phyloP scores from a whole-genome alignment of 2,113 vertebrate species.

The Thalassoma bifasciatum region DNA sequence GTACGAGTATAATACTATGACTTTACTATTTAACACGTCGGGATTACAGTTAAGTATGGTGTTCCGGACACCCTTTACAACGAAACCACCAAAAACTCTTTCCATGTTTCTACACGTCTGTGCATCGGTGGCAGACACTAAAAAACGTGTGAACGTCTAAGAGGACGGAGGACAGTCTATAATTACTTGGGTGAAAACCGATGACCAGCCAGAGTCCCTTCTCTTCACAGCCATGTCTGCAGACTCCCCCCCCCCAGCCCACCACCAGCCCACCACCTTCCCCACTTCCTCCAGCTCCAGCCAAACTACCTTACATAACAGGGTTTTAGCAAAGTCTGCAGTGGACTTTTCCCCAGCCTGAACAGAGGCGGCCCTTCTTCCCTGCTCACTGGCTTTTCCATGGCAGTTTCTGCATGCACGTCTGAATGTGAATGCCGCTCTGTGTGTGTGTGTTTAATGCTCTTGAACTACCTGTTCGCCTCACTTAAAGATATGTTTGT shows the following conservation, averaged over 20 bases:
- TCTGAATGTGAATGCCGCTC: slow-evolving; percentile 32
- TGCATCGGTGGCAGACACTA: too few relatives aligned
- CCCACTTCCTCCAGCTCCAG: slow-evolving; percentile 21
- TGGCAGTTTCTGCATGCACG: slow-evolving; percentile 4
- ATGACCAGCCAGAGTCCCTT: slow-evolving; percentile 19
- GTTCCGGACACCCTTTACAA: too few relatives aligned
- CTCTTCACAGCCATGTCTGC: slow-evolving; percentile 35
- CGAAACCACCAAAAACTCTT: too few relatives aligned
- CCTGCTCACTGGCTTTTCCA: slow-evolving; percentile 28
- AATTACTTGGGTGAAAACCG: too few relatives aligned
- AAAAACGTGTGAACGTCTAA: too few relatives aligned
- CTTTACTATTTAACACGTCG: too few relatives aligned
- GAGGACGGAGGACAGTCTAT: too few relatives aligned
- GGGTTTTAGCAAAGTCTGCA: slow-evolving; percentile 66
- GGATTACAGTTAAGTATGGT: too few relatives aligned
- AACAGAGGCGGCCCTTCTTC: slow-evolving; percentile 56
- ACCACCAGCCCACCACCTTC: not conserved
- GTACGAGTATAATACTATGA: too few relatives aligned
- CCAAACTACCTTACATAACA: slow-evolving; percentile 68
- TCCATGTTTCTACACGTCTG: too few relatives aligned
- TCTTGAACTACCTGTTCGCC: slow-evolving; percentile 54
- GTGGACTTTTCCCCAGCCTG: slow-evolving; percentile 53
- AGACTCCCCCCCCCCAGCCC: not conserved
- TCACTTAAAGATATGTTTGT: slow-evolving; percentile 27
- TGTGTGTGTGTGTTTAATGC: slow-evolving; percentile 16